Evolutionary conservation across 2,797 vertebrate species (phyloP).

Genomic region (Cetoscarus ocellatus): DNA sequence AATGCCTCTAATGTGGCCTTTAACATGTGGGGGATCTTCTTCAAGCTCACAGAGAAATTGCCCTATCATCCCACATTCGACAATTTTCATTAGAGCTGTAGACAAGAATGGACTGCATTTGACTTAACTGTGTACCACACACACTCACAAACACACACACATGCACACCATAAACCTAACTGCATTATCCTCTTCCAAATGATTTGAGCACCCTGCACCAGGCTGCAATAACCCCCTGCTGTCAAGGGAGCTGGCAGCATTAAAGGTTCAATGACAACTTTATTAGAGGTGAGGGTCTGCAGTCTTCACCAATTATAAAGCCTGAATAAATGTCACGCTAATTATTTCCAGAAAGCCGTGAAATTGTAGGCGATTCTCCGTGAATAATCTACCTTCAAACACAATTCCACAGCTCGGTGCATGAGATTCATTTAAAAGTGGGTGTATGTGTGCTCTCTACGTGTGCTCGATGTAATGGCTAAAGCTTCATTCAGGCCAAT

Average conservation of each 20-base stretch:
- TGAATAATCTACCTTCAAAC: constrained; percentile 74
- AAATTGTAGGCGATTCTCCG: constrained; percentile 70
- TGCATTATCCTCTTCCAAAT: constrained; percentile 32
- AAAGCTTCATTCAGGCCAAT: constrained; percentile 26
- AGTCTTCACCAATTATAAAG: constrained; percentile 73
- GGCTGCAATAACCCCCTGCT: constrained; percentile 35
- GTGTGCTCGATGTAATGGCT: constrained; percentile 27
- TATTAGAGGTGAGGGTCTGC: constrained; percentile 67
- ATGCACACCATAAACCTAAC: constrained; percentile 25
- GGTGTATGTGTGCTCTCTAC: background rate
- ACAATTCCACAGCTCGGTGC: constrained; percentile 58
- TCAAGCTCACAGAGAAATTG: constrained; percentile 6
- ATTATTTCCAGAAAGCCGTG: constrained; percentile 76
- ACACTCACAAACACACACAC: constrained; percentile 1
- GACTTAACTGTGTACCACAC: constrained; percentile 2
- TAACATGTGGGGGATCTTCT: background rate
- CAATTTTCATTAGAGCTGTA: constrained; percentile 2
- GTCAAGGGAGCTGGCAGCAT: constrained; percentile 50
- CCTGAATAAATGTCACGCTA: constrained; percentile 74
- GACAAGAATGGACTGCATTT: background rate
- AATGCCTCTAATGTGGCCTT: background rate
- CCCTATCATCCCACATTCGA: constrained; percentile 5
- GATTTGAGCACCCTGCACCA: constrained; percentile 26
- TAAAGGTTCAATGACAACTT: constrained; percentile 75
- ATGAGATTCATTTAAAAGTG: constrained; percentile 51